Base-by-base conservation (phyloP, 2,888 invertebrate species). In the Callyntrura guangdongensis region DNA sequence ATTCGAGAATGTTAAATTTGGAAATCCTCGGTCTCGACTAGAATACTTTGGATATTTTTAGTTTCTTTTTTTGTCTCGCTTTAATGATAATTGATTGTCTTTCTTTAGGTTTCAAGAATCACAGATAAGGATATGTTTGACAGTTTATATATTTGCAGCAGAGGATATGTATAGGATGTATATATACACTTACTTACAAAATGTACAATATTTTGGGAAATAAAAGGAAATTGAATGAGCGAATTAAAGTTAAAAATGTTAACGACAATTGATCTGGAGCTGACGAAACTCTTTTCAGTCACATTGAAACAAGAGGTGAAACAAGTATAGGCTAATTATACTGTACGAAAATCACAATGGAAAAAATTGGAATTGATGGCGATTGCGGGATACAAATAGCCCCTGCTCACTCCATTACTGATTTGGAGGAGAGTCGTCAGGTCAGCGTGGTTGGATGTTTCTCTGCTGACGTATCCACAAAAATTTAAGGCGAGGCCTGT, bases 401-500 rank as follows among this genome's bases (percentile, higher is more conserved):
- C 53, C 25, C 5, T 53, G 14, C 27, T 69, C 84, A 69, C 85
- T 85, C 74, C 85, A 69, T 85, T 72, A 45, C 11, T 20, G 22
- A 59, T 69, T 84, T 67, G 83, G 83, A 83, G 83, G 61, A 89
- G 47, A 49, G 83, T 89, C 53, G 17, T 69, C 53, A 89, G 74
- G 89, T 89, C 89, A 89, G 89, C 89, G 82, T 83, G 83, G 83
- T 27, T 61, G 74, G 83, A 59, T 83, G 61, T 89, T 83, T 69
- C 85, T 72, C 85, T 72, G 85, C 85, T 83, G 89, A 89, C 83
- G 89, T 88, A 82, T 74, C 72, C 72, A 17, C n/a, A 53, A 69
- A 61, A 36, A 67, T 79, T 89, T 89, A 89, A 89, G 89, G 89
- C 89, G 89, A 89, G 89, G 89, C 89, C 89, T 74, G 89, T 74